Evolutionary conservation across 2,888 invertebrate genomes (phyloP), one percentile per base, ranked within the genome.

Genomic region (Meandrusa payeni): DNA sequence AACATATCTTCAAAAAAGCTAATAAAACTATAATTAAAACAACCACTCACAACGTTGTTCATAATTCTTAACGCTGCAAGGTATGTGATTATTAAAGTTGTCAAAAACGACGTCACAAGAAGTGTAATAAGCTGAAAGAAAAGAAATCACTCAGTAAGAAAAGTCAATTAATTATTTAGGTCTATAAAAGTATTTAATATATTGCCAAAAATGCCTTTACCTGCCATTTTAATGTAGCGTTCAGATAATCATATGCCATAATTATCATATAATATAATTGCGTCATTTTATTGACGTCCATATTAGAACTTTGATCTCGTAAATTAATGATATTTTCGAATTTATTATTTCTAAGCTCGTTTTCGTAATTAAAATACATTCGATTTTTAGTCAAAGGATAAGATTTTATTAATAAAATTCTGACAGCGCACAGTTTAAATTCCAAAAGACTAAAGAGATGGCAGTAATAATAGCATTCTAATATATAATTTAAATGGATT

Each of bases 221-320:
- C 17, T 31, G 29, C 29, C 29, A 17, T 31, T 17, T 31, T 17
- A 17, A 17, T 6, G 31, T 17, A 3, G 31, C 31, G 10, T 31
- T 31, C 3, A 31, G 17, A 1, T 17, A 17, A 31, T 17, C 31
- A 10, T 31, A 31, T 17, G 31, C 17, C 1, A 9, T 31, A 2
- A 31, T 5, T 17, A 31, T 19, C 10, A 3, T 9, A 19, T 7
- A 31, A 17, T 31, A 31, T 17, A 31, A 1, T 3, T 19, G 9
- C 31, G 19, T 31, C 4, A 17, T 6, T 19, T 17, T 31, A 10
- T 10, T 9, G 4, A 31, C 10, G 3, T 31, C 31, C 17, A 17
- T 31, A 10, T 6, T 31, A 31, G 5, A 19, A 17, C 19, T 31
- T 17, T 17, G 10, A 31, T 19, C 5, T 10, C 10, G 17, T 19